Conservation (phyloP, 2,113 vertebrate genomes). For the Clarias batrachus region DNA sequence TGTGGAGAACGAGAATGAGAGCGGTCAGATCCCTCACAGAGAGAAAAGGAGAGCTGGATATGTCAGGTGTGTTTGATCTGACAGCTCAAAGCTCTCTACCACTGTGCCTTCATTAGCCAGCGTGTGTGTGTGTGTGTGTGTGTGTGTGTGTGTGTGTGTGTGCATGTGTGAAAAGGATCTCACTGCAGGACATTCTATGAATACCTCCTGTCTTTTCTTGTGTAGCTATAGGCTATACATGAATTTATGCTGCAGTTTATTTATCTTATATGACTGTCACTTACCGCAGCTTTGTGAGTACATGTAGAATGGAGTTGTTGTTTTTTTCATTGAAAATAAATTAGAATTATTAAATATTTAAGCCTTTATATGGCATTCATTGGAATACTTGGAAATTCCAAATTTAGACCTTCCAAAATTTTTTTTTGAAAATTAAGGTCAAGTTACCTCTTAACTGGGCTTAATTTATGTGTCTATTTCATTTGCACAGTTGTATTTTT, state of each 20-base stretch:
- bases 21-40: constrained; percentile 19
- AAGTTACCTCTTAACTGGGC: no score
- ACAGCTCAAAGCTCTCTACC: constrained; percentile 43
- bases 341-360: no score
- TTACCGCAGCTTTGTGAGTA: not conserved
- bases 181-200: constrained; percentile 25
- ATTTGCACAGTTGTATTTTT: no score
- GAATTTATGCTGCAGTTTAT: not conserved
- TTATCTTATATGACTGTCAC: not conserved
- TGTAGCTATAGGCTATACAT: not conserved
- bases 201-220: not conserved
- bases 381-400: no score
- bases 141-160: constrained; percentile 29
- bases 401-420: no score
- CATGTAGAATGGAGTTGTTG: not conserved
- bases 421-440: no score
- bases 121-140: constrained; percentile 23
- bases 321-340: no score
- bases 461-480: no score
- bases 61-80: constrained; percentile 44
- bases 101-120: constrained; percentile 31
- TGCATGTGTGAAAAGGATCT: not conserved
- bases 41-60: constrained; percentile 31
- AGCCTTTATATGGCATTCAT: no score
- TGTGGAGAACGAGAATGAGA: constrained; percentile 21